phyloP scores from a whole-genome alignment of 53 echinoderm and acorn worm species.

The Holothuria leucospilota region DNA sequence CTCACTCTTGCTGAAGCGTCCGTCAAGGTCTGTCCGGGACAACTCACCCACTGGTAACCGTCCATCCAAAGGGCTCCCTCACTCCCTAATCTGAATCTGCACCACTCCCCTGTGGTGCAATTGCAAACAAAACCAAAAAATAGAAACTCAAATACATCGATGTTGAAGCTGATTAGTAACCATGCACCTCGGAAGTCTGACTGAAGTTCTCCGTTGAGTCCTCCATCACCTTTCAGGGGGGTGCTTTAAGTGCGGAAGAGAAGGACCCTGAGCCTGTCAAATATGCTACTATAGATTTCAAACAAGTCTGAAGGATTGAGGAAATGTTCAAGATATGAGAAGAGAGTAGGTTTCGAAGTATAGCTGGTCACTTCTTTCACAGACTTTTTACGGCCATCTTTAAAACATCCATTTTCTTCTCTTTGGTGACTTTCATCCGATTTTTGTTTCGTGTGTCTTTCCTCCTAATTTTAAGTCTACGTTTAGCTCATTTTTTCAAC shows the following conservation, averaged over 20 bases:
- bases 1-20: conserved; percentile 1
- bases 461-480: neutral
- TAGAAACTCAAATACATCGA: conserved; percentile 92
- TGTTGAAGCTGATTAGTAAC: conserved; percentile 68
- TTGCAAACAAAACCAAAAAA: conserved; percentile 64
- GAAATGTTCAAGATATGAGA: conserved; percentile 65
- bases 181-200: conserved; percentile 34
- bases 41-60: conserved; percentile 25
- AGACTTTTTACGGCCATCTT: too few relatives aligned
- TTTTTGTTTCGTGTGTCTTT: neutral
- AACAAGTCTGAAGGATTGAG: conserved; percentile 92
- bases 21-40: neutral
- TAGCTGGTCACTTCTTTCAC: too few relatives aligned
- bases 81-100: conserved; percentile 67
- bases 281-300: conserved; percentile 95
- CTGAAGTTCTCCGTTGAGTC: conserved; percentile 56
- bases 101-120: conserved; percentile 44
- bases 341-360: conserved; percentile 70
- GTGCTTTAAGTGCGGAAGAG: conserved; percentile 76
- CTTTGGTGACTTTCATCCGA: neutral
- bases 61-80: conserved; percentile 58
- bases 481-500: neutral
- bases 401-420: conserved; percentile 17
- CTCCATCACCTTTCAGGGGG: conserved; percentile 81
- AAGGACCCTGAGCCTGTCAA: conserved; percentile 72